A percentile compares a stretch with the other conserved stretches of the same genome.
These are phyloP conservation scores for Melikaiella ostensackeni DNA, from an alignment of 2,888 invertebrate species.

Conservation along the genomic window DNA sequence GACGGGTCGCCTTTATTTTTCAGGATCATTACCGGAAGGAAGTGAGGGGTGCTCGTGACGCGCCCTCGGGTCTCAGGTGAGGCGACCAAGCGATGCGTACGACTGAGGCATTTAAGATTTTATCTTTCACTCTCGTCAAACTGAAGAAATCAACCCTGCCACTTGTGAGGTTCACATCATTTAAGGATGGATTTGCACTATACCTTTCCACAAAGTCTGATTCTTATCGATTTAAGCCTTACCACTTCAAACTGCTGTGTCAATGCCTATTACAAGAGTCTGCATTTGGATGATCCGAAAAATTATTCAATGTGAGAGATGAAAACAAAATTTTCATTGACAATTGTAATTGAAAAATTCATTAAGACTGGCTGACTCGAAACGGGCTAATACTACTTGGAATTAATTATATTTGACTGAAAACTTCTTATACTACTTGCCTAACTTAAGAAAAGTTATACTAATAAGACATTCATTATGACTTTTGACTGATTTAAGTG, in stretches of 20 bases:
- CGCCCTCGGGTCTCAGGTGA: slow-evolving; percentile 29
- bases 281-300: too few relatives aligned
- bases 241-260: background rate
- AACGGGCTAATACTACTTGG: too few relatives aligned
- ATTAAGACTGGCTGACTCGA: too few relatives aligned
- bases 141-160: slow-evolving; percentile 40
- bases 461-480: too few relatives aligned
- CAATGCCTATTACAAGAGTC: too few relatives aligned
- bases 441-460: too few relatives aligned
- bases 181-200: background rate
- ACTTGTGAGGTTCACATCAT: background rate
- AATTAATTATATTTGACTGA: too few relatives aligned
- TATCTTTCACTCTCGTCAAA: slow-evolving; percentile 57
- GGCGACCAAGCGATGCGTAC: slow-evolving; percentile 43
- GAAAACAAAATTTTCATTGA: too few relatives aligned
- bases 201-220: background rate
- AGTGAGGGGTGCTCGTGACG: slow-evolving; percentile 4
- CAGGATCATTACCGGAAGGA: slow-evolving; percentile 52
- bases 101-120: slow-evolving; percentile 60
- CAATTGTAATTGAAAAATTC: too few relatives aligned
- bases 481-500: too few relatives aligned
- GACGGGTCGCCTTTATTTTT: slow-evolving; percentile 49
- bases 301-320: too few relatives aligned
- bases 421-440: too few relatives aligned
- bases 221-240: slow-evolving; percentile 17